Base-by-base conservation (phyloP, 2,888 invertebrate species). In the Liodrosophila aerea region DNA sequence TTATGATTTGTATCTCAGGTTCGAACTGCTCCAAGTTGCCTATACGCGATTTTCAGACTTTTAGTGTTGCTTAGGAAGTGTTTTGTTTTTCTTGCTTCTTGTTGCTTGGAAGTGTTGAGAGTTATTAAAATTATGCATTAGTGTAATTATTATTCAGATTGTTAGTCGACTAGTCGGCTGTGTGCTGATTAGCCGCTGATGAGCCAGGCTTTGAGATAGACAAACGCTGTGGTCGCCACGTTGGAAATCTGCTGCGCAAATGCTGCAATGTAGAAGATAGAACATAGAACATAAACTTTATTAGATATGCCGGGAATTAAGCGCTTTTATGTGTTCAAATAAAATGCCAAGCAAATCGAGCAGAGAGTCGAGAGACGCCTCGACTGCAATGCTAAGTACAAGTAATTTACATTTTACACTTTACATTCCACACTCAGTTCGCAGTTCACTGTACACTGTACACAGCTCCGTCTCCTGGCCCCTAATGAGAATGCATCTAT, bases 171-270 rank as follows among this genome's bases (percentile, higher is more conserved):
- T n/a, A 1, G 37, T 30, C 11, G 22, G 22, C 22, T 22, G 3
- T 22, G 22, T n/a, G n/a, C 13, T 30, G 22, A n/a, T 75, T 78
- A 88, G 54, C 80, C 85, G 41, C 72, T 85, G 52, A 80, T 80
- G 47, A 88, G 66, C 88, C 88, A 88, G 43, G 63, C 67, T 61
- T 72, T 82, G 3, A 88, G 54, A 60, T 84, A 77, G 37, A 87
- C 56, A 51, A 87, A 80, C 15, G 77, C 47, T 33, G 75, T 50
- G 46, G 86, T 68, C 11, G 69, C 85, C 53, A 57, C 50, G 34
- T 75, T 44, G n/a, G 81, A 50, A 15, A 81, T 40, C 51, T 69
- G 84, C 68, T 60, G 68, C 30, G 70, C 77, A 62, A 81, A 56
- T 61, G 70, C 81, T 81, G 84, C 58, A 83, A 39, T 9, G 16